phyloP scores from a whole-genome alignment of 2,113 vertebrate species.

The Camarhynchus parvulus region DNA sequence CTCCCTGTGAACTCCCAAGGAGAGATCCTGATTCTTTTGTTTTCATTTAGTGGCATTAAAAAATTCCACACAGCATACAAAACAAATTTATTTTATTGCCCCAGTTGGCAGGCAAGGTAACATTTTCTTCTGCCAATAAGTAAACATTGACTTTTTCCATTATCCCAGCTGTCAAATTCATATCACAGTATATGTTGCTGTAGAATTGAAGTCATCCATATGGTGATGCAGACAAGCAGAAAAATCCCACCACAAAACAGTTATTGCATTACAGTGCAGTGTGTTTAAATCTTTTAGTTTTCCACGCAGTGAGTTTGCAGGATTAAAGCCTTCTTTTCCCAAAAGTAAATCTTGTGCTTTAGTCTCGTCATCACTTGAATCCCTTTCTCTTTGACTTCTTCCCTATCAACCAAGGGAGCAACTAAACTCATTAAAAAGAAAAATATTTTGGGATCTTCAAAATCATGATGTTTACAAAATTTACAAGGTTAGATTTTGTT shows the following conservation, averaged over 20 bases:
- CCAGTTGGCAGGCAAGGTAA: constrained; percentile 51
- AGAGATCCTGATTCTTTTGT: constrained; percentile 17
- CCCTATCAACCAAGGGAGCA: neutral
- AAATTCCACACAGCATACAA: constrained; percentile 12
- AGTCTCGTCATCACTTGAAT: neutral
- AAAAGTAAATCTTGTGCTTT: neutral
- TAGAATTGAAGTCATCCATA: constrained; percentile 51
- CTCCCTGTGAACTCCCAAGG: constrained; percentile 14
- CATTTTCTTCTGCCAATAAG: constrained; percentile 41
- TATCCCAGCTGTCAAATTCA: constrained; percentile 35
- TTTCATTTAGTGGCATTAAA: constrained; percentile 46
- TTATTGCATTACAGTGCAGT: neutral
- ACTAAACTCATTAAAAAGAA: neutral
- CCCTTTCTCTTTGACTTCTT: neutral
- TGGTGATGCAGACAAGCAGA: constrained; percentile 22
- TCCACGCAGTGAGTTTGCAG: neutral
- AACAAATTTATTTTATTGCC: constrained; percentile 52
- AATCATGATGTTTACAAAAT: neutral
- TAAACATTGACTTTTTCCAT: constrained; percentile 58
- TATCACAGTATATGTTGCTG: constrained; percentile 13
- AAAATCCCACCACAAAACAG: neutral
- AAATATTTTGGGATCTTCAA: neutral
- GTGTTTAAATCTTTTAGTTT: neutral
- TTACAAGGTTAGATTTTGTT: neutral
- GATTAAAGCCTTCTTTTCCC: neutral